Conservation (phyloP, 2,888 invertebrate species). For the Drosophila silvestris region DNA sequence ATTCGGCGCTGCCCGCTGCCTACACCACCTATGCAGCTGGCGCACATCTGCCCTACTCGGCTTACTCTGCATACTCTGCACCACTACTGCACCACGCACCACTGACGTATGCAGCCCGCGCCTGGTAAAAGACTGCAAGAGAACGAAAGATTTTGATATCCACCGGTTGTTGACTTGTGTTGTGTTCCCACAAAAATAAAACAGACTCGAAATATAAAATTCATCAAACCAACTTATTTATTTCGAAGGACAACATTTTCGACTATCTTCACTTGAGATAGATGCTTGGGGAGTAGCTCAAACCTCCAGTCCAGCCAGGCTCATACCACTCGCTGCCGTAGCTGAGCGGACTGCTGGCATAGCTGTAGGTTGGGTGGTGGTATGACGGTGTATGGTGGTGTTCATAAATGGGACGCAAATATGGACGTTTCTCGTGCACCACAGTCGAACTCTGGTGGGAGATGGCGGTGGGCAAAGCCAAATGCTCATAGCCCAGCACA, state of each 20-base stretch:
- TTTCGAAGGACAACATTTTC: background rate
- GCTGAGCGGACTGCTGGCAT: slow-evolving; percentile 50
- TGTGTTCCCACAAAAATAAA: slow-evolving; percentile 30
- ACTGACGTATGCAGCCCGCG: slow-evolving; percentile 67
- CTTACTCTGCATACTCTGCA: slow-evolving; percentile 47
- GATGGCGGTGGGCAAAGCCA: slow-evolving; percentile 78
- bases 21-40: slow-evolving; percentile 39
- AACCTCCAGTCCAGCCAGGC: slow-evolving; percentile 59
- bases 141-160: slow-evolving; percentile 74
- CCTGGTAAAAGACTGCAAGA: slow-evolving; percentile 67
- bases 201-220: slow-evolving; percentile 13
- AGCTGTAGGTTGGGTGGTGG: slow-evolving; percentile 60
- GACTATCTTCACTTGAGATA: slow-evolving; percentile 55
- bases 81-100: slow-evolving; percentile 62
- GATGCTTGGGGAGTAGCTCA: slow-evolving; percentile 59
- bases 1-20: slow-evolving; percentile 22
- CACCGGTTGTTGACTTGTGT: slow-evolving; percentile 66
- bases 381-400: slow-evolving; percentile 66
- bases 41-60: slow-evolving; percentile 35
- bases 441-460: slow-evolving; percentile 84
- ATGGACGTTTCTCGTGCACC: slow-evolving; percentile 84
- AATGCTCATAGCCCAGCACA: slow-evolving; percentile 77
- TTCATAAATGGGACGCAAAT: slow-evolving; percentile 79
- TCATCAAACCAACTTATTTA: slow-evolving; percentile 10
- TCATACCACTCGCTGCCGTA: slow-evolving; percentile 65